These are phyloP conservation scores for Acridotheres tristis DNA, from an alignment of 2,797 vertebrate genomes.

Conservation along the genomic window DNA sequence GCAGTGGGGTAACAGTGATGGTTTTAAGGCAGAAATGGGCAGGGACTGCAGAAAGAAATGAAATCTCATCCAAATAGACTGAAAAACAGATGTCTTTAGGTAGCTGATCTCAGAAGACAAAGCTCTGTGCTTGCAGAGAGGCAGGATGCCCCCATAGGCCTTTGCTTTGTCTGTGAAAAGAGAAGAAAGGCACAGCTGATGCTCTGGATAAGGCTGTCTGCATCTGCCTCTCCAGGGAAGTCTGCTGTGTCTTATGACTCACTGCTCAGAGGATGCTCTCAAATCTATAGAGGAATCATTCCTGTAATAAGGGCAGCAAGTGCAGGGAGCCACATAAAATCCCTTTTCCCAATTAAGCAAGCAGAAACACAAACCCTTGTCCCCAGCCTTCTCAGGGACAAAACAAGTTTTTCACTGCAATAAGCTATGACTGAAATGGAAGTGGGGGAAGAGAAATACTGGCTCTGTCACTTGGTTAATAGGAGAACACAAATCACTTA, in stretches of 20 bases:
- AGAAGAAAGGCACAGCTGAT: conserved; percentile 12
- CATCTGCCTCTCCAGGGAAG: neutral
- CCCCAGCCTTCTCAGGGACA: neutral
- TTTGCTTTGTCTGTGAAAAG: neutral
- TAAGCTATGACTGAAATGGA: neutral
- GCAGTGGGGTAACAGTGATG: neutral
- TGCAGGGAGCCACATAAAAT: neutral
- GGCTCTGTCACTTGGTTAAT: neutral
- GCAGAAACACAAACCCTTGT: neutral
- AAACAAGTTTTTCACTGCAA: neutral
- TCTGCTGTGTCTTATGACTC: neutral
- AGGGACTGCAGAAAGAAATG: neutral
- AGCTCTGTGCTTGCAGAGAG: neutral
- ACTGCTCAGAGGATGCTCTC: neutral
- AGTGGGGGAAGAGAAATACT: neutral
- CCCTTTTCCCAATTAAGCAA: neutral
- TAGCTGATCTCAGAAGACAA: neutral
- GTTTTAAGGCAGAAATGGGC: neutral
- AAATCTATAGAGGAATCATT: neutral
- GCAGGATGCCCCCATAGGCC: neutral
- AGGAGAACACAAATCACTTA: neutral
- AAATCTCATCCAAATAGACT: neutral
- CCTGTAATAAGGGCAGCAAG: neutral
- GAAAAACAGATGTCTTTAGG: neutral
- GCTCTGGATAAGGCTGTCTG: conserved; percentile 41